These are phyloP conservation scores for Siniperca knerii DNA, from an alignment of 2,113 vertebrate species.

Conservation along the genomic window DNA sequence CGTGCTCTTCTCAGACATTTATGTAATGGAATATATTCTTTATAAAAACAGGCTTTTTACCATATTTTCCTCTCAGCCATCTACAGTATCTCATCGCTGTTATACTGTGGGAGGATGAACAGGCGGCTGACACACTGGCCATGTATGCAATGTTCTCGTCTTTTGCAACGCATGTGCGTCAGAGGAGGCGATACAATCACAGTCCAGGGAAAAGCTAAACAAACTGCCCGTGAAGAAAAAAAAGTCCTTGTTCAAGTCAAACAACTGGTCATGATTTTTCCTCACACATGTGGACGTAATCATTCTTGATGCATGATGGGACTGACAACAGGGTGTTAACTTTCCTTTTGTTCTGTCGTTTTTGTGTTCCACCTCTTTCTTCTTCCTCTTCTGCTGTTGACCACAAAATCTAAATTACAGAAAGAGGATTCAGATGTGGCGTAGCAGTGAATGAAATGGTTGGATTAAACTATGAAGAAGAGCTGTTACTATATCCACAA, in stretches of 20 bases:
- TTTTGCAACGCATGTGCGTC: slow-evolving; percentile 37
- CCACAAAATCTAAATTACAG: slow-evolving; percentile 2
- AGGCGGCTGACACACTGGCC: background rate
- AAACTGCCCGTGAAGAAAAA: slow-evolving; percentile 9
- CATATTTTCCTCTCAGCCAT: background rate
- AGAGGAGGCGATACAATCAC: background rate
- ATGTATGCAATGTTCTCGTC: background rate
- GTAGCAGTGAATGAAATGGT: background rate
- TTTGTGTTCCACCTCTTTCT: background rate
- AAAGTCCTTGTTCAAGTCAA: background rate
- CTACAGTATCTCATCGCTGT: background rate
- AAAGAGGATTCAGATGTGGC: slow-evolving; percentile 31
- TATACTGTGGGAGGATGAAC: background rate
- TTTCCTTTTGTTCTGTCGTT: slow-evolving; percentile 25
- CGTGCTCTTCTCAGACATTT: background rate
- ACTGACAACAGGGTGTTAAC: slow-evolving; percentile 43
- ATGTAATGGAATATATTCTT: background rate
- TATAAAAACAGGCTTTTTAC: background rate
- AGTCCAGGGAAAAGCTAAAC: slow-evolving; percentile 14
- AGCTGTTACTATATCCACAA: background rate
- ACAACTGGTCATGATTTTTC: slow-evolving; percentile 3
- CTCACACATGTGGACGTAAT: slow-evolving; percentile 56
- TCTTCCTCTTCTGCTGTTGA: slow-evolving; percentile 1
- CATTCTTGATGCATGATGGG: slow-evolving; percentile 16
- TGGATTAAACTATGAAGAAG: background rate